phyloP scores from a whole-genome alignment of 53 echinoderm and acorn worm species.

The Holothuria leucospilota region DNA sequence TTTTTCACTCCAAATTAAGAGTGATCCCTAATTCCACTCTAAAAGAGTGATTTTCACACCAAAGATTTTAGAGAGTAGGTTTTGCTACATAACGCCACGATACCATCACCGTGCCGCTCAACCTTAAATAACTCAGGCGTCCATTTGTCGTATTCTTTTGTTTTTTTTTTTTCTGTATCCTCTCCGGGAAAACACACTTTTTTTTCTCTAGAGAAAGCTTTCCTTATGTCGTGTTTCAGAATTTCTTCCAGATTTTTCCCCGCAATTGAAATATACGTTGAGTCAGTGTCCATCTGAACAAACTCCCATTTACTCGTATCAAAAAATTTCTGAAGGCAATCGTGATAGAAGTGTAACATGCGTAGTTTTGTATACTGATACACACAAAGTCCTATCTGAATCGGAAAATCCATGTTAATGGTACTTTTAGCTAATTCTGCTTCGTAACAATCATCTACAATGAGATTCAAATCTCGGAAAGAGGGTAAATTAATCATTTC shows the following conservation, averaged over 20 bases:
- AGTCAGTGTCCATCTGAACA: neutral
- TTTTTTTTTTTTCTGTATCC: conserved; percentile 13
- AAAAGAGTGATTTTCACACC: too few species aligned
- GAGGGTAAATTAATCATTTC: conserved; percentile 4
- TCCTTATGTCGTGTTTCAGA: conserved; percentile 16
- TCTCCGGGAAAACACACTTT: neutral
- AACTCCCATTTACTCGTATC: neutral
- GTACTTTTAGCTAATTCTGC: too few species aligned
- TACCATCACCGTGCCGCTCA: conserved; percentile 76
- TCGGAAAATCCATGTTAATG: conserved; percentile 38
- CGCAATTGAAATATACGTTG: neutral
- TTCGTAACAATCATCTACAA: too few species aligned
- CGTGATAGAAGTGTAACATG: conserved; percentile 61
- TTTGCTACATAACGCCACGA: conserved; percentile 64
- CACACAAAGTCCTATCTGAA: neutral
- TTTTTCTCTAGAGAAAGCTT: neutral
- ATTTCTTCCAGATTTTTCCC: conserved; percentile 22
- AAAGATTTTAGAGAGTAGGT: too few species aligned
- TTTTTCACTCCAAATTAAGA: too few species aligned
- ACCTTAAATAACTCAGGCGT: conserved; percentile 76
- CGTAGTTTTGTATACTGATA: conserved; percentile 6
- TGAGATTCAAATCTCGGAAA: conserved; percentile 33
- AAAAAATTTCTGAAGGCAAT: conserved; percentile 25
- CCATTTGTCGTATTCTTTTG: conserved; percentile 66
- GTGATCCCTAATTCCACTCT: too few species aligned